Conservation (phyloP, 53 echinoderm and acorn worm genomes). For the Temnopleurus reevesii region DNA sequence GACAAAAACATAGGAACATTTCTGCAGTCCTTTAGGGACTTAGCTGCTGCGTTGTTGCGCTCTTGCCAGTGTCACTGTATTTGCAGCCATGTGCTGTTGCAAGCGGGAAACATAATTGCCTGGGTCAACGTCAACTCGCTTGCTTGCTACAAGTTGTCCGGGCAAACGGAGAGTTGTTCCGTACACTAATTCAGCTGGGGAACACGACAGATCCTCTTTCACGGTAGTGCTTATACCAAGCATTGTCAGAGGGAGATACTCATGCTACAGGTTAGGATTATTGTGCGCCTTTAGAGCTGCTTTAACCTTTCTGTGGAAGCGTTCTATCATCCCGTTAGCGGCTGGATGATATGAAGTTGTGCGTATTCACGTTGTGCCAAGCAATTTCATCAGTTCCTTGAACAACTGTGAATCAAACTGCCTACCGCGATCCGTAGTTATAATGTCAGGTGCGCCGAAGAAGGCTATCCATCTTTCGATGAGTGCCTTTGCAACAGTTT, state of each 20-base stretch:
- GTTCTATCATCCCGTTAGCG: constrained; percentile 63
- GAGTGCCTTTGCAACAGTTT: constrained; percentile 66
- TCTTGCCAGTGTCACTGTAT: too few relatives aligned
- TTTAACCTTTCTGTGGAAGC: constrained; percentile 66
- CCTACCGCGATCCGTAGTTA: constrained; percentile 70
- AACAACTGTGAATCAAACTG: constrained; percentile 78
- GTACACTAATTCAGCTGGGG: constrained; percentile 66
- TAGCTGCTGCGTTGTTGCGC: too few relatives aligned
- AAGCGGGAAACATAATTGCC: constrained; percentile 44
- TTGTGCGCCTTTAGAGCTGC: constrained; percentile 58
- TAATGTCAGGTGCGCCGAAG: constrained; percentile 48
- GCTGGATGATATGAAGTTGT: constrained; percentile 70
- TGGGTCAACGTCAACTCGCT: constrained; percentile 34
- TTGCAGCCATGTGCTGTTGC: constrained; percentile 54
- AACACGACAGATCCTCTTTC: too few relatives aligned
- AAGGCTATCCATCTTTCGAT: constrained; percentile 54
- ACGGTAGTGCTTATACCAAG: constrained; percentile 55
- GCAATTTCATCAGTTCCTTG: neutral
- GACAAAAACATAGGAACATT: neutral
- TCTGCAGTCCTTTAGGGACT: neutral
- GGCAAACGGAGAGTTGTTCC: constrained; percentile 64
- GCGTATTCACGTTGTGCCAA: constrained; percentile 57
- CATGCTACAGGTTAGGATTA: constrained; percentile 54
- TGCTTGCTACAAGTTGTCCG: constrained; percentile 30
- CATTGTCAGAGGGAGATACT: constrained; percentile 45